Conservation (phyloP, 2,888 invertebrate species). For the Agrotis exclamationis region DNA sequence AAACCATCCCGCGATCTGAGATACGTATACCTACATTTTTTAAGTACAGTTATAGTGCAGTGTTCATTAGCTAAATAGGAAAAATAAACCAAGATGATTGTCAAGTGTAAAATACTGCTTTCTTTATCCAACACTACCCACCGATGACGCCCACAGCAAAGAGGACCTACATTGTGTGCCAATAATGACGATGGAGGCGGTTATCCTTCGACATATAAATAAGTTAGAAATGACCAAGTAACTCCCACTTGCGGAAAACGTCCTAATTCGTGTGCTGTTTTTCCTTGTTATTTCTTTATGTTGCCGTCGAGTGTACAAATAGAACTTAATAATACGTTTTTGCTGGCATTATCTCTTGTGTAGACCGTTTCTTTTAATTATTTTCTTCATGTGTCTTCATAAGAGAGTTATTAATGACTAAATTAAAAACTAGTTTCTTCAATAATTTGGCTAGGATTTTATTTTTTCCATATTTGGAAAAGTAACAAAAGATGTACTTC, state of each 20-base stretch:
- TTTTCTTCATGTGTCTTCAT: background rate
- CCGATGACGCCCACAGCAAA: no score
- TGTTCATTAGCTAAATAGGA: no score
- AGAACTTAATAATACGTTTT: slow-evolving; percentile 43
- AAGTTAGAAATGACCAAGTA: slow-evolving; percentile 45
- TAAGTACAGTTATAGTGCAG: no score
- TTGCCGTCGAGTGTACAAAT: slow-evolving; percentile 27
- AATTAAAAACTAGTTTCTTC: background rate
- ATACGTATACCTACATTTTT: no score
- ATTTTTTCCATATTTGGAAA: background rate
- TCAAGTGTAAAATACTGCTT: no score
- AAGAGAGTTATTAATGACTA: background rate
- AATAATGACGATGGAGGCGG: no score
- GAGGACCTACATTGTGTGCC: no score
- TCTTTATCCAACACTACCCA: no score
- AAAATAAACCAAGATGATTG: no score
- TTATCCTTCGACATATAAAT: no score
- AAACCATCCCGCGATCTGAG: no score
- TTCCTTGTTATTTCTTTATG: slow-evolving; percentile 38
- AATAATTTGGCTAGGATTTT: background rate
- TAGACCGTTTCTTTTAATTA: slow-evolving; percentile 15
- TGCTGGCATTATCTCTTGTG: slow-evolving; percentile 13
- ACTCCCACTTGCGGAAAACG: slow-evolving; percentile 27
- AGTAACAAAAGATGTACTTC: no score
- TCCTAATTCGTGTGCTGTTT: slow-evolving; percentile 38